phyloP scores from a whole-genome alignment of 2,113 vertebrate genomes.

The Neodon shergylaensis region DNA sequence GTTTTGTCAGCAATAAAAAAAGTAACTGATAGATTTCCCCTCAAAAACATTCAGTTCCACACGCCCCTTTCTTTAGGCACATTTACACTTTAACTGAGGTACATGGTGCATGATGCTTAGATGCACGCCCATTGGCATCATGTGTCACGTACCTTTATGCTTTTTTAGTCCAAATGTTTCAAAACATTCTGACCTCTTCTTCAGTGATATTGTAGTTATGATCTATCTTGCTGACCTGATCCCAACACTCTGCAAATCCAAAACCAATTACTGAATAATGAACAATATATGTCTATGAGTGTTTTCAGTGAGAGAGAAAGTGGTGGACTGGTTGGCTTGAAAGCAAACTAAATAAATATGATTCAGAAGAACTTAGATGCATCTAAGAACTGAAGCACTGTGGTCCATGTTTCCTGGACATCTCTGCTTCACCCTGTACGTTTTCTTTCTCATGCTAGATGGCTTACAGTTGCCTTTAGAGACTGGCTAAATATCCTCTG shows the following conservation, averaged over 20 bases:
- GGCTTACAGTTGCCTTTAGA: neutral
- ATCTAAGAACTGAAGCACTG: constrained; percentile 3
- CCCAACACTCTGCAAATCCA: neutral
- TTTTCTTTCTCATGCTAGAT: neutral
- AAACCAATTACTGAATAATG: neutral
- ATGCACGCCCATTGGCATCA: neutral
- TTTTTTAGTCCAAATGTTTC: neutral
- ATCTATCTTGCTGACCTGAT: neutral
- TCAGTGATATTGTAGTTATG: neutral
- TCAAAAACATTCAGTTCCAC: neutral
- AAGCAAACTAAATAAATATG: neutral
- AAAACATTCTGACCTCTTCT: neutral
- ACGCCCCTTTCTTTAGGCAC: neutral
- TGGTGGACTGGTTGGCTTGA: neutral
- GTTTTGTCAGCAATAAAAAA: neutral
- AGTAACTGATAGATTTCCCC: neutral
- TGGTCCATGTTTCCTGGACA: neutral
- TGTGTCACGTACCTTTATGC: neutral
- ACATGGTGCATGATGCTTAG: neutral
- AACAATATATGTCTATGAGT: neutral
- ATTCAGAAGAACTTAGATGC: neutral
- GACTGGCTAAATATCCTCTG: neutral
- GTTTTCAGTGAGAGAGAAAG: constrained; percentile 20
- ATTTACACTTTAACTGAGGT: neutral
- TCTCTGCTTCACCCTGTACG: neutral